These are phyloP conservation scores for Acanthiza pusilla DNA, from an alignment of 2,797 vertebrate species.

Conservation along the genomic window DNA sequence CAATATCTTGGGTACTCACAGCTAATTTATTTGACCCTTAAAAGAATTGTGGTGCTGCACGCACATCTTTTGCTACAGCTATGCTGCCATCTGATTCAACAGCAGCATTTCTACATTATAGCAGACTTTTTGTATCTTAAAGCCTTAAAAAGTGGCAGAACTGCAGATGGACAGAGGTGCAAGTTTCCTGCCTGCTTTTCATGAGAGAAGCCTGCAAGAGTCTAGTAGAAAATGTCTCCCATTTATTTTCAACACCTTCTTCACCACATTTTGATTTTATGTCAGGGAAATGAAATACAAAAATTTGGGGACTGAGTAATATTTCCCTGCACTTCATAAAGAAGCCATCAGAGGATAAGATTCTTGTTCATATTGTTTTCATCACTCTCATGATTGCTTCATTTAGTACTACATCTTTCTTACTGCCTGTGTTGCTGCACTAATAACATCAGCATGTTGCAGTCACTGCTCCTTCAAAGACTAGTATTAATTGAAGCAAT, in stretches of 20 bases:
- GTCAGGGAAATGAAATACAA: not conserved
- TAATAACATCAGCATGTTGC: slow-evolving; percentile 48
- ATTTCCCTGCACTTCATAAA: not conserved
- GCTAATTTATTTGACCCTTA: not conserved
- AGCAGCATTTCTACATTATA: not conserved
- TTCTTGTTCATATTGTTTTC: slow-evolving; percentile 16
- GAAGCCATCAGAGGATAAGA: not conserved
- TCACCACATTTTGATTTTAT: not conserved
- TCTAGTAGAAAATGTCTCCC: not conserved
- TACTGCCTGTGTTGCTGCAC: not conserved
- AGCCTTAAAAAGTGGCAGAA: not conserved
- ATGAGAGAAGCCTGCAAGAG: not conserved
- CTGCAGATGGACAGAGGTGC: not conserved
- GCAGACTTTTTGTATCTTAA: not conserved
- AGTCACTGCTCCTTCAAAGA: slow-evolving; percentile 40
- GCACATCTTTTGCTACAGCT: not conserved
- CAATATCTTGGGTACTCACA: not conserved
- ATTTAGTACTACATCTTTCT: slow-evolving; percentile 28
- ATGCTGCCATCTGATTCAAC: not conserved
- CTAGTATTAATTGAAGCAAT: slow-evolving; percentile 61
- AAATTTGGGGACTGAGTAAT: not conserved
- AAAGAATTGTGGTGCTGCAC: not conserved
- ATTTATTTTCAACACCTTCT: not conserved
- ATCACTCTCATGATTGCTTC: slow-evolving; percentile 29
- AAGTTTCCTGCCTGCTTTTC: not conserved